These are phyloP conservation scores for Neosilurus hyrtlii DNA, from an alignment of 2,797 vertebrate species.

Conservation along the genomic window DNA sequence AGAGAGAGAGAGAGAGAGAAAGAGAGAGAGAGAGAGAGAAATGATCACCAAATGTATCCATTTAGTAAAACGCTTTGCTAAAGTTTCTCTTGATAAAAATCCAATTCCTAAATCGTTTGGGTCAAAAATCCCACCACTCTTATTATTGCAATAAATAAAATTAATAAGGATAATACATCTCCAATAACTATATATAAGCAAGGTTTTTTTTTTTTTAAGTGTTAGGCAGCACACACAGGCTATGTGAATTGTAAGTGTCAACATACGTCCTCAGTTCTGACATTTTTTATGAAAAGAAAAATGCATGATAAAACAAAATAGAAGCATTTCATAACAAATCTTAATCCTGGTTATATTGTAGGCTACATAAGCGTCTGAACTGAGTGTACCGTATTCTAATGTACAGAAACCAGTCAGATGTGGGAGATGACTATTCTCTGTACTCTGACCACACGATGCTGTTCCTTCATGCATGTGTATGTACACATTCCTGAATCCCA, in stretches of 20 bases:
- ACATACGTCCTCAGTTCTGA: background rate
- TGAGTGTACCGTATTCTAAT: background rate
- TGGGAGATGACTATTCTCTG: background rate
- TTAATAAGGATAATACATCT: background rate
- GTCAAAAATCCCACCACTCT: background rate
- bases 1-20: too few species aligned
- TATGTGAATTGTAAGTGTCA: background rate
- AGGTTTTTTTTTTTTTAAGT: too few species aligned
- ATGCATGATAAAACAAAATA: background rate
- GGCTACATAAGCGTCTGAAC: background rate
- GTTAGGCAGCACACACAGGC: background rate
- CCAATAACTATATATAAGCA: too few species aligned
- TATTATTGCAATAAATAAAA: background rate
- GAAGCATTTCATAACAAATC: background rate
- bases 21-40: slow-evolving; percentile 22
- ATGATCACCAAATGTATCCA: slow-evolving; percentile 2
- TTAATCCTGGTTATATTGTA: background rate
- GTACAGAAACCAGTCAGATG: background rate
- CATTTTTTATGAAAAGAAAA: background rate
- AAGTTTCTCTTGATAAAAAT: background rate
- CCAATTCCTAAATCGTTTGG: background rate
- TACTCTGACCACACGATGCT: background rate
- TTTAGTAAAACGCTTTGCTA: slow-evolving; percentile 20
- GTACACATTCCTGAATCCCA: background rate
- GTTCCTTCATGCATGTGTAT: background rate